phyloP scores from a whole-genome alignment of 2,888 invertebrate genomes.

The Candidula unifasciata region DNA sequence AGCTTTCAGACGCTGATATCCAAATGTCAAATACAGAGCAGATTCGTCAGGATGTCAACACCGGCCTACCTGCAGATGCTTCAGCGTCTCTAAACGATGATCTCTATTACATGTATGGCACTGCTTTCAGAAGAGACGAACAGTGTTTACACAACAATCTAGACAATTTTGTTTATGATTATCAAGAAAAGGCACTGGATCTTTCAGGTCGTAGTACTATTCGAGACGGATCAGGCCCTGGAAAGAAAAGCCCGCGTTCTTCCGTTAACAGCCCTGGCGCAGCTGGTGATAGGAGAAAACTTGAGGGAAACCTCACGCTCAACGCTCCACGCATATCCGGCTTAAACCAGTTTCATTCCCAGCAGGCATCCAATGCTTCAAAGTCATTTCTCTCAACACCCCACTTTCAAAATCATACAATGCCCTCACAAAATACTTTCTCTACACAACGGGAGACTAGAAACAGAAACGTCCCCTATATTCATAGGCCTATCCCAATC shows the following conservation, averaged over 20 bases:
- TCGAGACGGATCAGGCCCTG: not conserved
- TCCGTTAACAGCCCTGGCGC: too few species aligned
- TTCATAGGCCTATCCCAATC: not conserved
- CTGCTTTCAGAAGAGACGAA: not conserved
- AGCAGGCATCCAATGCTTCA: not conserved
- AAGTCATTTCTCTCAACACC: not conserved
- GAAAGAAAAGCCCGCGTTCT: too few species aligned
- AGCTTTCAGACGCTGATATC: not conserved
- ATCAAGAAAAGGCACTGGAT: slow-evolving; percentile 3
- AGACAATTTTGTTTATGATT: not conserved
- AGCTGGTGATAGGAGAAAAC: too few species aligned
- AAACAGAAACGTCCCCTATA: not conserved
- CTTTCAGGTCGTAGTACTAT: not conserved
- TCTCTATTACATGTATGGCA: not conserved
- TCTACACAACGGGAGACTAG: not conserved
- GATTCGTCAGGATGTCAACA: not conserved
- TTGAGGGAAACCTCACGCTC: too few species aligned
- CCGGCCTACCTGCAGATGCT: too few species aligned
- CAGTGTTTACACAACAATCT: not conserved
- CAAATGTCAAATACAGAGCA: not conserved
- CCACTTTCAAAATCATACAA: not conserved
- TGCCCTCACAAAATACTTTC: too few species aligned
- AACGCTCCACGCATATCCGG: too few species aligned
- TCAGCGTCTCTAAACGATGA: not conserved
- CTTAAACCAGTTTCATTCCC: not conserved